These are phyloP conservation scores for Vicugna pacos DNA, from an alignment of 2,113 vertebrate species.

Conservation along the genomic window DNA sequence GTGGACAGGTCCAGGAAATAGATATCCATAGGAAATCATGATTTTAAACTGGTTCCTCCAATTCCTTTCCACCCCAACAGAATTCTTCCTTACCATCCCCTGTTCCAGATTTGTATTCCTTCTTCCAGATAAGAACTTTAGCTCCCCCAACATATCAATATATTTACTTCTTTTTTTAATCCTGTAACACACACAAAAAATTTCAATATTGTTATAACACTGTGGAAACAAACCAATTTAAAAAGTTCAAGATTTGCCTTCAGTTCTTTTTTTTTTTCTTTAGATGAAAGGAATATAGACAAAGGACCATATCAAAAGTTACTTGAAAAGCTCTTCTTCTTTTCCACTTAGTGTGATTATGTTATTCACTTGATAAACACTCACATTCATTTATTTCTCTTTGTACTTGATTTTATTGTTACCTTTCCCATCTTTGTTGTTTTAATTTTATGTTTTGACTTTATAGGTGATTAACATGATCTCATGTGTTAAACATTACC, in stretches of 20 bases:
- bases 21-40: neutral
- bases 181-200: neutral
- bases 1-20: neutral
- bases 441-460: conserved; percentile 60
- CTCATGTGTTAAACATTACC: conserved; percentile 40
- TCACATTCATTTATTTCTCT: conserved; percentile 31
- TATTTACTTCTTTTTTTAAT: neutral
- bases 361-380: neutral
- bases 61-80: neutral
- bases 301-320: neutral
- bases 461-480: neutral
- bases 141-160: neutral
- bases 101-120: neutral
- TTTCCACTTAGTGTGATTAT: neutral
- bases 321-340: neutral
- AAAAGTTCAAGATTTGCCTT: neutral
- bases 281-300: neutral
- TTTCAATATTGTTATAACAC: neutral
- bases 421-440: neutral
- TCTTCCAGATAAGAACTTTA: neutral
- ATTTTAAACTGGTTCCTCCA: neutral
- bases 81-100: neutral
- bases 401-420: conserved; percentile 38
- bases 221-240: neutral
- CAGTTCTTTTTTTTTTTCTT: neutral